These are phyloP conservation scores for Riparia riparia DNA, from an alignment of 2,113 vertebrate species.

Conservation along the genomic window DNA sequence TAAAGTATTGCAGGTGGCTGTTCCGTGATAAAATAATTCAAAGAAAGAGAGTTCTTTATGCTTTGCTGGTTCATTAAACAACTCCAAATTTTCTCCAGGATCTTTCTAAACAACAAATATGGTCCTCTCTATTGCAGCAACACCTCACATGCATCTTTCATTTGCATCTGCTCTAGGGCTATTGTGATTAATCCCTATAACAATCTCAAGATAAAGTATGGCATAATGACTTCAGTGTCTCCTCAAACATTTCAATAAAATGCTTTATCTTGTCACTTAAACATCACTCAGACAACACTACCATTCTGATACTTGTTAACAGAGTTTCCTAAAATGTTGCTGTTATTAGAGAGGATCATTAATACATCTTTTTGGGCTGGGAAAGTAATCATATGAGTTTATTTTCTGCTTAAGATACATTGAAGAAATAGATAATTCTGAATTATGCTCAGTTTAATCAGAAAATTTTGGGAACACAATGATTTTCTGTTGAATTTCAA, in stretches of 20 bases:
- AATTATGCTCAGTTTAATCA: neutral
- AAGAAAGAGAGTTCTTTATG: neutral
- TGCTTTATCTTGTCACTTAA: neutral
- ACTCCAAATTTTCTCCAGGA: neutral
- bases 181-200: neutral
- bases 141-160: neutral
- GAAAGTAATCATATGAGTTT: neutral
- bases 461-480: neutral
- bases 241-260: neutral
- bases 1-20: neutral
- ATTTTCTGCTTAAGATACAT: neutral
- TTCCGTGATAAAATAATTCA: neutral
- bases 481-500: neutral
- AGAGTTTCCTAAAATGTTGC: neutral
- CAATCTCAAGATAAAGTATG: neutral
- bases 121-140: neutral
- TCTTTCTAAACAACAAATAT: neutral
- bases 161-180: neutral
- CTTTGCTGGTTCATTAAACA: neutral
- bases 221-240: neutral
- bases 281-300: neutral
- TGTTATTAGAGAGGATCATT: constrained; percentile 31
- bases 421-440: neutral
- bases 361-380: neutral
- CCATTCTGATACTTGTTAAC: neutral